Conservation (phyloP, 2,797 vertebrate genomes). For the Petrocephalus schoutedeni region DNA sequence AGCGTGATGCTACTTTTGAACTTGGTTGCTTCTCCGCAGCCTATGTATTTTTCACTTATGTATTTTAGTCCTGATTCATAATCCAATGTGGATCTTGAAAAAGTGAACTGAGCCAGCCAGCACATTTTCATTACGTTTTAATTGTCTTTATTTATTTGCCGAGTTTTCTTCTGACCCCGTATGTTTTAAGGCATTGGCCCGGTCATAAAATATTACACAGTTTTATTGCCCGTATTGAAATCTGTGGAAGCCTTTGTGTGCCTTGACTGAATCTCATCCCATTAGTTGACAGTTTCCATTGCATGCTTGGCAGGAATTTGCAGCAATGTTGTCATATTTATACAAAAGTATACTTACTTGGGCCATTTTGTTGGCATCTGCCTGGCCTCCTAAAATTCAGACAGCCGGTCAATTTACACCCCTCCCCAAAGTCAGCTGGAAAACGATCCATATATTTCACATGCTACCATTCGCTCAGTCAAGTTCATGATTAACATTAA, state of each 20-base stretch:
- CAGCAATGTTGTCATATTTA: neutral
- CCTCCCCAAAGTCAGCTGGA: neutral
- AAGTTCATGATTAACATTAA: neutral
- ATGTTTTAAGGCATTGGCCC: neutral
- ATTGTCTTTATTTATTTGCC: neutral
- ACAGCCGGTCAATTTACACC: neutral
- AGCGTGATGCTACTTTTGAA: neutral
- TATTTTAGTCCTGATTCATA: neutral
- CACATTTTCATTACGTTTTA: neutral
- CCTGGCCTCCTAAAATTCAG: neutral
- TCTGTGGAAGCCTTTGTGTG: neutral
- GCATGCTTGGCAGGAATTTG: neutral
- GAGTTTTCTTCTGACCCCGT: neutral
- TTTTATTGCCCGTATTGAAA: neutral
- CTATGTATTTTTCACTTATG: neutral
- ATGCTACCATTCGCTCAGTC: neutral
- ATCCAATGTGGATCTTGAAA: neutral
- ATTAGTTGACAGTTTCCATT: conserved; percentile 1
- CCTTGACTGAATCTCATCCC: neutral
- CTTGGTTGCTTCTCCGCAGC: neutral
- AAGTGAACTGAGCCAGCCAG: neutral
- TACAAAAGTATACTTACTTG: conserved; percentile 1
- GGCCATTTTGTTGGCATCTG: neutral
- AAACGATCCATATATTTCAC: neutral
- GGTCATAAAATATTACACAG: neutral